A percentile compares a stretch with the other conserved stretches of the same genome.
phyloP scores from a whole-genome alignment of 2,113 vertebrate genomes.

The Uropsilus gracilis region DNA sequence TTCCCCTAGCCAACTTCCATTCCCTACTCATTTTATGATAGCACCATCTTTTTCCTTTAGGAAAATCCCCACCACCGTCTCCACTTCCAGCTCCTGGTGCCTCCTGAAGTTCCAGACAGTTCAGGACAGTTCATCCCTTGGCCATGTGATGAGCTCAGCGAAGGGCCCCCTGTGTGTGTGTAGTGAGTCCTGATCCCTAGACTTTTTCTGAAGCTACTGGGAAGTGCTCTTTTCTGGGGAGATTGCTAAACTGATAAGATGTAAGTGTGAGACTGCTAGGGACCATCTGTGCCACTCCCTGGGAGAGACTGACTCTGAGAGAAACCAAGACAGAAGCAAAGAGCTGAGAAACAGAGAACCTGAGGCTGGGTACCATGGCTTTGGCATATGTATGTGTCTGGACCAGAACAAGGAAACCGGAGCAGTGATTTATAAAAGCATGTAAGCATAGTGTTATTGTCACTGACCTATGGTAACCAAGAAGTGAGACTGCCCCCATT shows the following conservation, averaged over 20 bases:
- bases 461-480: neutral
- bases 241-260: neutral
- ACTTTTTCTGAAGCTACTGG: slow-evolving; percentile 12
- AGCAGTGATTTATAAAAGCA: neutral
- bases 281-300: slow-evolving; percentile 54
- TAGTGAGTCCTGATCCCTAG: neutral
- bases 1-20: neutral
- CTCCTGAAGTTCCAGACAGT: neutral
- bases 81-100: neutral
- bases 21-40: neutral
- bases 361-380: neutral
- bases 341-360: neutral
- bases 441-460: neutral
- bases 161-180: neutral
- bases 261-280: neutral
- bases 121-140: neutral
- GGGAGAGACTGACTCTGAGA: neutral
- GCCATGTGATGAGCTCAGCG: neutral
- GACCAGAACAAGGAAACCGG: neutral
- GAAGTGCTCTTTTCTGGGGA: neutral
- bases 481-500: neutral
- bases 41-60: neutral
- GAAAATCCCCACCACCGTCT: neutral
- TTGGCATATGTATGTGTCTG: neutral
- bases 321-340: neutral